Base-by-base conservation (phyloP, 2,113 vertebrate species). In the Anhinga rufa region DNA sequence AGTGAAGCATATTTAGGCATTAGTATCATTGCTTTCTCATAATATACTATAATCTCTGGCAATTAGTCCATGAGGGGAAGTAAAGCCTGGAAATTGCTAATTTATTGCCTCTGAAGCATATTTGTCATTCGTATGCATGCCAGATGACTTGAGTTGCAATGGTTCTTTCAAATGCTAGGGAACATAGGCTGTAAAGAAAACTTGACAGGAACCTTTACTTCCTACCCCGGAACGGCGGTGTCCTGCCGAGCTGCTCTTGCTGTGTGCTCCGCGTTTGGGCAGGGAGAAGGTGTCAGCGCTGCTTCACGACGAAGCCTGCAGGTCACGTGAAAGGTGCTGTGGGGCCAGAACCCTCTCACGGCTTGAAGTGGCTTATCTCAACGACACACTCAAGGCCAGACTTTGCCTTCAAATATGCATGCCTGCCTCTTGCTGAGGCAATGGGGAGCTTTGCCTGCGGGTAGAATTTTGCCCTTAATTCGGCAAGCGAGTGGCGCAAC, bases 1-100 rank as follows among this genome's bases (percentile, higher is more conserved):
- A 96, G 95, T 96, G 97, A 96, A 97, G 97, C 97, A 97, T 98
- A 97, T 98, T 98, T 97, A 96, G 96, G 96, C 96, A 98, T 97
- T 98, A 97, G 96, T 97, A 95, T 96, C 94, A 95, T 96, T 96
- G 96, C 96, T 89, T 90, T 97, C 97, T 95, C 96, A 93, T 97
- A 97, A 97, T 98, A 97, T 97, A 96, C 96, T 97, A 91, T 98
- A 97, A 97, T 98, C 96, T 98, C 93, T 96, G 93, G 95, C 97
- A 98, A 97, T 98, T 98, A 98, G 97, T 98, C 97, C 97, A 92
- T 52, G 96, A 97, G 97, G 97, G 93, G 97, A 96, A 95, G 92
- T 98, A 97, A 98, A 98, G 95, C 92, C 96, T 96, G 94, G 94
- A 92, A 97, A 96, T 97, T 93, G 95, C 96, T 98, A 97, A 97